phyloP scores from a whole-genome alignment of 2,888 invertebrate genomes.

The Scrobipalpa costella region DNA sequence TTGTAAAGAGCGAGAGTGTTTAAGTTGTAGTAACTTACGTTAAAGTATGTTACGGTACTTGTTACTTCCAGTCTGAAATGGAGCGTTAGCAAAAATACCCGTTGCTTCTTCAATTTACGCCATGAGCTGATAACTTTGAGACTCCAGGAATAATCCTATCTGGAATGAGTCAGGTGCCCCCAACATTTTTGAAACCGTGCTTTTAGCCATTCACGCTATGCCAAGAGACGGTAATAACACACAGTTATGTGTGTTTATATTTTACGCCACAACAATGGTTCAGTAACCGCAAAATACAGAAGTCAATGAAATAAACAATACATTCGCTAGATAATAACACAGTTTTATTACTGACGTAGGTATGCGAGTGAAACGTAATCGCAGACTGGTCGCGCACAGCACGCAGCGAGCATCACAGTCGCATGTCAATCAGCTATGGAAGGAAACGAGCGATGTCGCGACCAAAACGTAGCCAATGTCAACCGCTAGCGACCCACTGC shows the following conservation, averaged over 20 bases:
- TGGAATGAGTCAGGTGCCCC: too few species aligned
- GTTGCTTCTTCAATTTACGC: too few species aligned
- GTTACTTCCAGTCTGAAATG: too few species aligned
- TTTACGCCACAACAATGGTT: slow-evolving; percentile 9
- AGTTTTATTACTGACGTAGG: slow-evolving; percentile 34
- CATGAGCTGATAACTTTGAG: too few species aligned
- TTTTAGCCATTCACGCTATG: too few species aligned
- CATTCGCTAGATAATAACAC: slow-evolving; percentile 22
- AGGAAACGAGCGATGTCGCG: slow-evolving; percentile 62
- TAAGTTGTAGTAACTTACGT: too few species aligned
- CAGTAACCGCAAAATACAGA: slow-evolving; percentile 11
- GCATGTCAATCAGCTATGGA: slow-evolving; percentile 55
- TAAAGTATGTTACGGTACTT: too few species aligned
- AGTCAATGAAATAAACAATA: slow-evolving; percentile 19
- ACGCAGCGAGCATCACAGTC: slow-evolving; percentile 38
- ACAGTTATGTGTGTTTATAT: too few species aligned
- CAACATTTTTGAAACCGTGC: too few species aligned
- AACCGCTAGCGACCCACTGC: slow-evolving; percentile 50
- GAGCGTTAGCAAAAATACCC: too few species aligned
- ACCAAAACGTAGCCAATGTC: slow-evolving; percentile 61
- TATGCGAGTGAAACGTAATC: slow-evolving; percentile 40
- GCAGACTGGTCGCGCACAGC: slow-evolving; percentile 41
- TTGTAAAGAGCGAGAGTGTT: slow-evolving; percentile 17
- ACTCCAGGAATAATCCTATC: too few species aligned
- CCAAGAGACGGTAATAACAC: too few species aligned